These are phyloP conservation scores for Ptilonorhynchus violaceus DNA, from an alignment of 2,113 vertebrate genomes.

Conservation along the genomic window DNA sequence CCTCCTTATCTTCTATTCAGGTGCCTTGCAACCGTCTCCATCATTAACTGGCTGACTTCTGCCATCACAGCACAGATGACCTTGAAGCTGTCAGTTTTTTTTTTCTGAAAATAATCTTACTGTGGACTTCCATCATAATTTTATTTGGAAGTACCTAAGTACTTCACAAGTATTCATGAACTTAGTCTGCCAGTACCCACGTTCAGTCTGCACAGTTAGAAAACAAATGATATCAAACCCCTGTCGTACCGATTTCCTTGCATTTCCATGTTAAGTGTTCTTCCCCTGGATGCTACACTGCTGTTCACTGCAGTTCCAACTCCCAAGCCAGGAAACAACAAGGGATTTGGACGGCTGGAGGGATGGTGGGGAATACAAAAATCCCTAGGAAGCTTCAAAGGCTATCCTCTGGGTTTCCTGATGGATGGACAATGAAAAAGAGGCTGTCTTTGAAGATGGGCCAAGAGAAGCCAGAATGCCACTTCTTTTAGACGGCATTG, in stretches of 20 bases:
- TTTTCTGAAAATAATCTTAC: not conserved
- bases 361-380: slow-evolving; percentile 39
- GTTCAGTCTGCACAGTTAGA: not conserved
- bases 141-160: not conserved
- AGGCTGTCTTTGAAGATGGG: slow-evolving; percentile 23
- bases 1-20: not conserved
- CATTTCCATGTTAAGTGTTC: not conserved
- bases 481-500: not conserved
- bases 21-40: not conserved
- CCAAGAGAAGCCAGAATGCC: not conserved
- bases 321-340: not conserved
- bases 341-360: slow-evolving; percentile 6
- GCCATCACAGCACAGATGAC: not conserved
- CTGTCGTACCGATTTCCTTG: not conserved
- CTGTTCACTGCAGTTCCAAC: not conserved
- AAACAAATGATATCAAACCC: not conserved
- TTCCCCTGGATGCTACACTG: not conserved
- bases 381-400: slow-evolving; percentile 34
- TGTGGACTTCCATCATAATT: not conserved
- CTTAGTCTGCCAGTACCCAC: not conserved
- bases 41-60: not conserved
- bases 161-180: not conserved
- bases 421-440: not conserved
- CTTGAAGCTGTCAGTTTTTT: not conserved
- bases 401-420: not conserved